Conservation (phyloP, 2,113 vertebrate species). For the Sclerurus mexicanus region DNA sequence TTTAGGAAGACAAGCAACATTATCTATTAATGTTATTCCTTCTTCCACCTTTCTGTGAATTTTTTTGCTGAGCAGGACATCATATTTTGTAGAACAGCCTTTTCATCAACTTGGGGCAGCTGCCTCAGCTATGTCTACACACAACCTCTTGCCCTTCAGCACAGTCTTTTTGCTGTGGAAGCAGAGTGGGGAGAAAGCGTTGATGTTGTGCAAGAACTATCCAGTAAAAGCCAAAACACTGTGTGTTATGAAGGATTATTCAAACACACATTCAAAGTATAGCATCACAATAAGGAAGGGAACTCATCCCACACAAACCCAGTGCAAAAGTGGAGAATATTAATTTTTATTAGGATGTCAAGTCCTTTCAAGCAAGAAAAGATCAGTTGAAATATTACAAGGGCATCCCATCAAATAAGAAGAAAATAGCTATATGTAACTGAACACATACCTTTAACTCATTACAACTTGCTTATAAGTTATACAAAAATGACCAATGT, state of each 20-base stretch:
- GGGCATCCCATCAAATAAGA: not conserved
- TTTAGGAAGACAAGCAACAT: not conserved
- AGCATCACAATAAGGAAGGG: not conserved
- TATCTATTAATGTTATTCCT: not conserved
- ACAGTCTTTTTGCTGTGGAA: not conserved
- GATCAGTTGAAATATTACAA: not conserved
- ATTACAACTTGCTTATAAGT: not conserved
- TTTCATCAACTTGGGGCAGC: not conserved
- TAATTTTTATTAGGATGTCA: not conserved
- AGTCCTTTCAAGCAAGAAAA: not conserved
- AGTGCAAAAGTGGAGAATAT: not conserved
- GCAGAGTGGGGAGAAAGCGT: not conserved
- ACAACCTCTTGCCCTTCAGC: not conserved
- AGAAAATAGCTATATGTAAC: not conserved
- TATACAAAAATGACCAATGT: not conserved
- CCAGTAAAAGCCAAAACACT: not conserved
- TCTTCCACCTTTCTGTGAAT: not conserved
- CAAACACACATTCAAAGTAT: not conserved
- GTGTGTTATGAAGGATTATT: not conserved
- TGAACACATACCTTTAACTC: not conserved
- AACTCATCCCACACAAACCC: not conserved
- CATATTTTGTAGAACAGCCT: not conserved
- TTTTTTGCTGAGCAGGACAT: not conserved
- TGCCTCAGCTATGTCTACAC: not conserved
- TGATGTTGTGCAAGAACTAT: not conserved